Percentiles rank a stretch among this genome's conserved stretches.
Evolutionary conservation across 1,140 invertebrate genomes (phyloP).

Genomic region (Eumaeus atala): DNA sequence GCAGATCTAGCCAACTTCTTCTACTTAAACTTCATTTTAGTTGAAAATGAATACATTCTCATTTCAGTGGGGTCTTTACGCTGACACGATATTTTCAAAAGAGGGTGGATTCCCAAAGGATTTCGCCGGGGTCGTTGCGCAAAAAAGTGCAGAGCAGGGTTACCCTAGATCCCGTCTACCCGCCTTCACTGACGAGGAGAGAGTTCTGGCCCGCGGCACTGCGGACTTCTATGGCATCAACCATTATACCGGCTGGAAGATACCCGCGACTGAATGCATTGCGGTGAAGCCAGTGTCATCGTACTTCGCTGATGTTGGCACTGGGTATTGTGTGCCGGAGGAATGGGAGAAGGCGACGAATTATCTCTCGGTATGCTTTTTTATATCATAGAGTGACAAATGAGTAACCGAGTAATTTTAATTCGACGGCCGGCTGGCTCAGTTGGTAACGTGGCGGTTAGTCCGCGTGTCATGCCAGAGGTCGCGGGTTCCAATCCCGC

Average conservation of each 20-base stretch:
- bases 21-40: too few relatives aligned
- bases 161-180: slow-evolving; percentile 60
- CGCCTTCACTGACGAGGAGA: slow-evolving; percentile 64
- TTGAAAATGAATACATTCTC: slow-evolving; percentile 11
- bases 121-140: slow-evolving; percentile 50
- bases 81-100: slow-evolving; percentile 74
- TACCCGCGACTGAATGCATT: slow-evolving; percentile 29
- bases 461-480: too few relatives aligned
- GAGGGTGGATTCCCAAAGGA: slow-evolving; percentile 57
- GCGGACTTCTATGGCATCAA: slow-evolving; percentile 80
- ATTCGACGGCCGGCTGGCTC: too few relatives aligned
- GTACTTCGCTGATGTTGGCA: slow-evolving; percentile 30
- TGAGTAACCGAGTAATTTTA: too few relatives aligned
- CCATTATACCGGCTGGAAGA: slow-evolving; percentile 69
- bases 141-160: slow-evolving; percentile 63
- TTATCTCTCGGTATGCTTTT: slow-evolving; percentile 32
- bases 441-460: too few relatives aligned
- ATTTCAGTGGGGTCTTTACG: slow-evolving; percentile 68
- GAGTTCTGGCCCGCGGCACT: slow-evolving; percentile 72
- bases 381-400: background rate
- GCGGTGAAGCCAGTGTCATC: slow-evolving; percentile 25
- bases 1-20: too few relatives aligned
- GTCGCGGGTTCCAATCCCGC: too few relatives aligned
- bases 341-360: slow-evolving; percentile 30
- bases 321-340: slow-evolving; percentile 18